Base-by-base conservation (phyloP, 2,888 invertebrate species). In the Cartodere bifasciata region DNA sequence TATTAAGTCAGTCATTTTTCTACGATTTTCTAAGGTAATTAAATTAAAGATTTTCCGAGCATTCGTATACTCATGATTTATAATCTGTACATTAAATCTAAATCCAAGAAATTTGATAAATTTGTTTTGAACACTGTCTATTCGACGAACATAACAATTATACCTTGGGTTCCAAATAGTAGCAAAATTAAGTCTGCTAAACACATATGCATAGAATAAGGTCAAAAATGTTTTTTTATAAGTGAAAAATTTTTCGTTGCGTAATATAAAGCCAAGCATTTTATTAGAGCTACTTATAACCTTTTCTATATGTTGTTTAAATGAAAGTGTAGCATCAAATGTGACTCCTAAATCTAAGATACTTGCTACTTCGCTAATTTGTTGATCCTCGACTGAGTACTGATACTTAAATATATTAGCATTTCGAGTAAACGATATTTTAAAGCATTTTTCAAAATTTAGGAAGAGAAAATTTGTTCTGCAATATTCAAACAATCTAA, bases 241-340 rank as follows among this genome's bases (percentile, higher is more conserved):
- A n/a, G n/a, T n/a, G n/a, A n/a, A n/a, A n/a, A n/a, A n/a, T n/a
- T n/a, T n/a, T n/a, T n/a, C n/a, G n/a, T n/a, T n/a, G n/a, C n/a
- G n/a, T n/a, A 26, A 16, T n/a, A 27, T 27, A 12, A 27, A 27
- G 16, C 27, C 16, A n/a, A 15, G 27, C 27, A 25, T 25, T 10
- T 25, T 25, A 25, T 13, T 14, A 25, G 13, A 14, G 4, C 11
- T 27, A 12, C 12, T 27, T 5, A 4, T 16, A 16, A 27, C 17
- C 16, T 27, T 16, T 16, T 27, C 17, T 6, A 15, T 6, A 16
- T 27, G 16, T 4, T 15, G 27, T 13, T 16, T 12, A 13, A 27
- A 27, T 16, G 17, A 16, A 27, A 27, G 27, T 13, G 16, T 15
- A 6, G 27, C 16, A 12, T 27, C 27, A 27, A 11, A 27, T 5